phyloP scores from a whole-genome alignment of 1,140 invertebrate genomes.

The Conus ventricosus region DNA sequence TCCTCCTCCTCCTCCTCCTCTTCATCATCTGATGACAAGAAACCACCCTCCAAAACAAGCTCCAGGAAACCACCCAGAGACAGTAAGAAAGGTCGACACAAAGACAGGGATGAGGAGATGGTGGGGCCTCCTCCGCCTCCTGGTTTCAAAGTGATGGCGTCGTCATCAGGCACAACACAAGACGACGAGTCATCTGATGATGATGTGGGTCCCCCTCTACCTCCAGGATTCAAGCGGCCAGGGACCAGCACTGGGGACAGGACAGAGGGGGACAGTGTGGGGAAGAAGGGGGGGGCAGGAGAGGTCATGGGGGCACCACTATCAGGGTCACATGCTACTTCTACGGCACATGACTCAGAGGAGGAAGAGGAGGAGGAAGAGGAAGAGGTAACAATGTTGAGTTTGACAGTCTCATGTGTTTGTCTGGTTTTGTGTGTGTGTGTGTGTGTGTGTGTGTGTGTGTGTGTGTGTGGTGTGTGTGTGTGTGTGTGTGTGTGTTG shows the following conservation, averaged over 20 bases:
- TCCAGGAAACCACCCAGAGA: neutral
- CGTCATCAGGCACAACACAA: neutral
- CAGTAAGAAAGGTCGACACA: neutral
- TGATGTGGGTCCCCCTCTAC: slow-evolving; percentile 53
- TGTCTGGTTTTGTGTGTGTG: neutral
- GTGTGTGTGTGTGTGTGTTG: too few relatives aligned
- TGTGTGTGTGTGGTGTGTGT: neutral
- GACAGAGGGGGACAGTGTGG: too few relatives aligned
- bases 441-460: neutral
- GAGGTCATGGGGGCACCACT: slow-evolving; percentile 45
- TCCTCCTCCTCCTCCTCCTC: neutral
- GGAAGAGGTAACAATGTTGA: slow-evolving; percentile 43
- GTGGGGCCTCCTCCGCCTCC: slow-evolving; percentile 80
- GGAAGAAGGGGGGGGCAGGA: slow-evolving; percentile 58
- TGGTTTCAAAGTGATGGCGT: slow-evolving; percentile 35
- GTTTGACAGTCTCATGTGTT: neutral
- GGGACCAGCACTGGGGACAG: neutral
- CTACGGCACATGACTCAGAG: slow-evolving; percentile 41
- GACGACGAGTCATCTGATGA: slow-evolving; percentile 38
- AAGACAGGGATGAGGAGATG: slow-evolving; percentile 73
- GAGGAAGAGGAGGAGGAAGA: slow-evolving; percentile 59
- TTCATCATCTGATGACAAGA: slow-evolving; percentile 3
- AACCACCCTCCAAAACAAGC: neutral
- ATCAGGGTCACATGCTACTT: slow-evolving; percentile 34
- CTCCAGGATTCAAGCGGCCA: slow-evolving; percentile 36